Evolutionary conservation across 2,113 vertebrate species (phyloP).

Genomic region (Mustelus asterias): DNA sequence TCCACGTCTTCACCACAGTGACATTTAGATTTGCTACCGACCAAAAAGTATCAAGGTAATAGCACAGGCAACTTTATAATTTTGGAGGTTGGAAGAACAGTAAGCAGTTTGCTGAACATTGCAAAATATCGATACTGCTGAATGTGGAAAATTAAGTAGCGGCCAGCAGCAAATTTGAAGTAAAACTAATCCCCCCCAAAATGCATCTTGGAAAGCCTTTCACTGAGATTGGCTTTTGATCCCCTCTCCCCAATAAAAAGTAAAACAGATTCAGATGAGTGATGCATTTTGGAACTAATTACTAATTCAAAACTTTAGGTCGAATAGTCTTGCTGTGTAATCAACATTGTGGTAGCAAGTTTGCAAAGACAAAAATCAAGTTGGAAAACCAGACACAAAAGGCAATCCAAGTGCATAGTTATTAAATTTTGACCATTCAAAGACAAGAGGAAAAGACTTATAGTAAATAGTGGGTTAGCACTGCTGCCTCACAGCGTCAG

Average conservation of each 20-base stretch:
- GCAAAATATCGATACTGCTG: background rate
- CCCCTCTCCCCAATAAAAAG: background rate
- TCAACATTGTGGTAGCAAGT: background rate
- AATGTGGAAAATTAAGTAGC: background rate
- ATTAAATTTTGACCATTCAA: background rate
- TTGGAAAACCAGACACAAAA: background rate
- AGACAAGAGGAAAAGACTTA: background rate
- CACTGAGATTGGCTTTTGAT: background rate
- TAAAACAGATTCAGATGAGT: background rate
- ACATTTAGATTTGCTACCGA: background rate
- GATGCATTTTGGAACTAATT: background rate
- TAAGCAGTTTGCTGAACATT: background rate
- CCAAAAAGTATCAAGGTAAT: background rate
- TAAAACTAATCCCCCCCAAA: background rate
- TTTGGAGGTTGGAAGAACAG: background rate
- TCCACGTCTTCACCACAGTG: background rate
- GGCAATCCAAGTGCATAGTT: background rate
- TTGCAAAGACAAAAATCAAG: background rate
- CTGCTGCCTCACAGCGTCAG: no score
- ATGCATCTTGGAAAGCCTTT: background rate
- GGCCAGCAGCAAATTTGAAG: background rate
- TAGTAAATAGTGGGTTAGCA: background rate
- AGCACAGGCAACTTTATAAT: background rate
- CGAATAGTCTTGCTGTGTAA: background rate
- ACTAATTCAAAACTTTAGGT: background rate